phyloP scores from a whole-genome alignment of 1,140 invertebrate genomes.

The Diuraphis noxia region DNA sequence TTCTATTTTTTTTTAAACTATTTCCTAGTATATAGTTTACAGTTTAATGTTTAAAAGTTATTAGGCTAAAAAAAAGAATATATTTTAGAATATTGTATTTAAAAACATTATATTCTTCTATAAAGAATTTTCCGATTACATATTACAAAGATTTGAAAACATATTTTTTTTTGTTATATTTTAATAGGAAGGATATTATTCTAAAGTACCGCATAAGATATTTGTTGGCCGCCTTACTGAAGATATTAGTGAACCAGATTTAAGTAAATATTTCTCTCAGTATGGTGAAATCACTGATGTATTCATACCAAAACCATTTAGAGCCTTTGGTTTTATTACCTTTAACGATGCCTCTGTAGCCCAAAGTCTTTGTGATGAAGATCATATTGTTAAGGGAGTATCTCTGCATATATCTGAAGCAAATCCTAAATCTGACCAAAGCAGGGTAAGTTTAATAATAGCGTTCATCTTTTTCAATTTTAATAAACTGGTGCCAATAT shows the following conservation, averaged over 20 bases:
- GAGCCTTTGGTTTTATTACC: conserved; percentile 94
- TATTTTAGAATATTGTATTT: neutral
- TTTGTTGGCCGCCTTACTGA: conserved; percentile 95
- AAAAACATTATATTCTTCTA: neutral
- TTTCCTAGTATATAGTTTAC: neutral
- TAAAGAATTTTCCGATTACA: neutral
- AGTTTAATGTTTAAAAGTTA: neutral
- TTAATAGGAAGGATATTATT: conserved; percentile 76
- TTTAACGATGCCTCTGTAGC: conserved; percentile 94
- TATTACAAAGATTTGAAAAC: neutral
- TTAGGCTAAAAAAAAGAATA: neutral
- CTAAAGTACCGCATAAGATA: conserved; percentile 89
- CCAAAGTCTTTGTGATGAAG: conserved; percentile 91
- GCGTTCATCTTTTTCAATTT: neutral
- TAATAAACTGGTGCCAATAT: neutral
- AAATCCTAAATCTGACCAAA: conserved; percentile 80
- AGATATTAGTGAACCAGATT: conserved; percentile 84
- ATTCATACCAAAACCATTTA: conserved; percentile 93
- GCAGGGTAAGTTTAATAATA: conserved; percentile 55
- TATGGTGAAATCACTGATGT: conserved; percentile 96
- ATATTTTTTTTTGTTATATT: neutral
- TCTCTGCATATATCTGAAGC: conserved; percentile 96
- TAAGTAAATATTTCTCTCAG: conserved; percentile 92
- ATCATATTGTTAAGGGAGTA: conserved; percentile 93
- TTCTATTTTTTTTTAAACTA: neutral